Percentiles rank a stretch among this genome's conserved stretches.
Conservation (phyloP, 2,113 vertebrate genomes). For the Ctenomys sociabilis region DNA sequence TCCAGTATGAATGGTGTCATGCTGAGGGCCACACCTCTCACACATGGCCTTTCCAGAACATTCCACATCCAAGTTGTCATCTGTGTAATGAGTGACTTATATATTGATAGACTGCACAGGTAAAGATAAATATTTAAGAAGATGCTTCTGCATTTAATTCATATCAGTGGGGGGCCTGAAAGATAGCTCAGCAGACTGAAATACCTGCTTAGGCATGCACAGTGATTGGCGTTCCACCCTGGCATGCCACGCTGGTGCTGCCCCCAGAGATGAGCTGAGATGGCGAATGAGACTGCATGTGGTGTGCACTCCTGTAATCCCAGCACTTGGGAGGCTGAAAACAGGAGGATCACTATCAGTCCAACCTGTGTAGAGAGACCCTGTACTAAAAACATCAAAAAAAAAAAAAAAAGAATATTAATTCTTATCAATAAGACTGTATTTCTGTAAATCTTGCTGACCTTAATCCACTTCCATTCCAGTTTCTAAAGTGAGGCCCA, state of each 20-base stretch:
- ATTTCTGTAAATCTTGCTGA: conserved; percentile 1
- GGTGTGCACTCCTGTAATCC: no score
- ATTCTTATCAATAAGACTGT: not conserved
- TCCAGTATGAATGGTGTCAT: not conserved
- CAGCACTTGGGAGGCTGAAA: no score
- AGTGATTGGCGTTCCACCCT: no score
- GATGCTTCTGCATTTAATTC: not conserved
- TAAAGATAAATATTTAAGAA: not conserved
- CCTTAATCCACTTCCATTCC: not conserved
- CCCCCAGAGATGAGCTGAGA: no score
- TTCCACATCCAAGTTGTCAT: not conserved
- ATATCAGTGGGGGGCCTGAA: not conserved
- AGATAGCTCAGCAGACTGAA: no score
- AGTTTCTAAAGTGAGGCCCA: not conserved
- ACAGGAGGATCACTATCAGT: no score
- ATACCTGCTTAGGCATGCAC: no score
- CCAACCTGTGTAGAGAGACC: no score
- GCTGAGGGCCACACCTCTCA: not conserved
- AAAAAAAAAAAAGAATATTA: no score
- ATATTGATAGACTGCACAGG: not conserved
- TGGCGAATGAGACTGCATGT: no score
- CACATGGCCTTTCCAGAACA: not conserved
- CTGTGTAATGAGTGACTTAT: not conserved
- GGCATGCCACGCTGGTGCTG: no score
- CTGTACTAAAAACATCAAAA: no score